Conservation (phyloP, 1,140 invertebrate species). For the Euschistus heros region DNA sequence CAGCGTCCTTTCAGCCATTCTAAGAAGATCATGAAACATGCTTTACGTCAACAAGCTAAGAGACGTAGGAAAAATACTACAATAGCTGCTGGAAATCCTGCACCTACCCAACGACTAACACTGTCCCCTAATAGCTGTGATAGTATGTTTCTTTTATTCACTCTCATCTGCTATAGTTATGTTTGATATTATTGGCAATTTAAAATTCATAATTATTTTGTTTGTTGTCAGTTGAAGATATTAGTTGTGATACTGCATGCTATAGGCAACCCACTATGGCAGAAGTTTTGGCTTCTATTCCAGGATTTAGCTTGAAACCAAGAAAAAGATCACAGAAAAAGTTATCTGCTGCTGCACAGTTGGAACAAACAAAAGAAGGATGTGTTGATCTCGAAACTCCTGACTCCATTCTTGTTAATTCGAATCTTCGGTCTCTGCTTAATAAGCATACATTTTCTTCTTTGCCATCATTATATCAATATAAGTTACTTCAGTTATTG, state of each 20-base stretch:
- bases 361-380: slow-evolving; percentile 84
- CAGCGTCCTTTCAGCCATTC: slow-evolving; percentile 34
- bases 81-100: slow-evolving; percentile 54
- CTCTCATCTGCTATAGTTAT: not conserved
- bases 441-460: slow-evolving; percentile 83
- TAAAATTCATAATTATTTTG: not conserved
- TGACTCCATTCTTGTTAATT: slow-evolving; percentile 89
- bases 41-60: slow-evolving; percentile 65
- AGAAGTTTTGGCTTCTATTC: slow-evolving; percentile 77
- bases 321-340: slow-evolving; percentile 64
- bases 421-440: slow-evolving; percentile 75
- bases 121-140: not conserved
- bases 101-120: slow-evolving; percentile 40
- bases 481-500: slow-evolving; percentile 80
- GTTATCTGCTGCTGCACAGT: slow-evolving; percentile 65
- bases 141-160: not conserved
- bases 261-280: slow-evolving; percentile 53
- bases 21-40: slow-evolving; percentile 56
- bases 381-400: slow-evolving; percentile 91
- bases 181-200: too few species aligned
- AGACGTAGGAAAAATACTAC: slow-evolving; percentile 63
- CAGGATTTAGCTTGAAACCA: slow-evolving; percentile 76
- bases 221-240: slow-evolving; percentile 27
- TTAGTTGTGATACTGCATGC: slow-evolving; percentile 17
- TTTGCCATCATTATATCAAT: slow-evolving; percentile 80